These are phyloP conservation scores for Chrysaora quinquecirrha DNA, from an alignment of 30 jellyfish, hydroid and myxozoan species.

Conservation along the genomic window DNA sequence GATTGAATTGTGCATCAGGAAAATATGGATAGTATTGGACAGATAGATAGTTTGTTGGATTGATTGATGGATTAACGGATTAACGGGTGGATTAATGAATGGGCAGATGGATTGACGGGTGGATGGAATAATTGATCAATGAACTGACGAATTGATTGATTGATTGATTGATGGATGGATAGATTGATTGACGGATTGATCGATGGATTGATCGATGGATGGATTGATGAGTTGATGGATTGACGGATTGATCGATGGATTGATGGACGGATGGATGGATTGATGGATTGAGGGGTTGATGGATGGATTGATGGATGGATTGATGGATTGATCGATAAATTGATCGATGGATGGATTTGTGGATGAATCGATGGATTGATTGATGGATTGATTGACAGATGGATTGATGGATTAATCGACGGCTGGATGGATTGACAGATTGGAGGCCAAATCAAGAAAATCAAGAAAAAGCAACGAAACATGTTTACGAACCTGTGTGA, in stretches of 20 bases:
- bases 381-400: too few relatives aligned
- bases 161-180: neutral
- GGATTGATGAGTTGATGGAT: neutral
- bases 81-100: neutral
- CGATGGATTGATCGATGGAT: neutral
- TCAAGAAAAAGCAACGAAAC: too few relatives aligned
- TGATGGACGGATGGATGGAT: too few relatives aligned
- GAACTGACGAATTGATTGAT: neutral
- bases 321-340: too few relatives aligned
- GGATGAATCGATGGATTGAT: too few relatives aligned
- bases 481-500: conserved; percentile 89
- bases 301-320: too few relatives aligned
- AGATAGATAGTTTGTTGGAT: neutral
- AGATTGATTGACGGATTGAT: neutral
- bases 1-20: neutral
- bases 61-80: neutral
- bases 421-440: too few relatives aligned
- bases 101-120: neutral
- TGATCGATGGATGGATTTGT: too few relatives aligned
- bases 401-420: too few relatives aligned
- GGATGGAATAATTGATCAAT: neutral
- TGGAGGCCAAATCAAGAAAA: too few relatives aligned
- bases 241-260: neutral
- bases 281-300: too few relatives aligned
- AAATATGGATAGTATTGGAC: too few relatives aligned